Base-by-base conservation (phyloP, 1,140 invertebrate species). In the Colletes gigas region DNA sequence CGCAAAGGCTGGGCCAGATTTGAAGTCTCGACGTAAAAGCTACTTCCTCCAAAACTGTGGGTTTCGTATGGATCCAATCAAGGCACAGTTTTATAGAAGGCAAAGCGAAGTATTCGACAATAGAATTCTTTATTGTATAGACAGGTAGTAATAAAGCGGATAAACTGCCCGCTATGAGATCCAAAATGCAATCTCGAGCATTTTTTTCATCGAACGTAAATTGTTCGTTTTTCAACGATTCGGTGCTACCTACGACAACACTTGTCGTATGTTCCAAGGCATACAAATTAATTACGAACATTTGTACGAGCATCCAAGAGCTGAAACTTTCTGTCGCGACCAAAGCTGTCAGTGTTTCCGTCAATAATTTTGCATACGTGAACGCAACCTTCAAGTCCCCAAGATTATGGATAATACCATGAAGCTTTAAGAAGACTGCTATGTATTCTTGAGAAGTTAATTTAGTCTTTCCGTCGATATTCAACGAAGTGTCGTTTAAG, bases 1-100 rank as follows among this genome's bases (percentile, higher is more conserved):
- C 96, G 83, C 96, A 96, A n/a, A 97, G 94, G 88, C 96, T 96
- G 15, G 95, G 95, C 97, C 97, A 97, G 80, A 97, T 95, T 94
- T 96, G 96, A 72, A 95, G 95, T 86, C 95, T 93, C 62, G 94
- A 95, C 44, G 94, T 94, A 91, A 97, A 96, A 72, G 95, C 94
- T 52, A 92, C 88, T 85, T 94, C 93, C 47, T 94, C 91, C 54
- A 97, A 91, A 82, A 95, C 91, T 63, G 93, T 92, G 4, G 95
- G 94, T 82, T 96, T 94, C 57, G 94, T 92, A 76, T 92, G 90
- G 72, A 97, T 92, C 96, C 96, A 97, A 84, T 96, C 95, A 88
- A 97, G 93, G 87, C 96, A 94, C 72, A 97, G 93, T 94, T 97
- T 97, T 77, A 97, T 93, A 73, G 95, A 95, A 71, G 97, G 96